phyloP scores from a whole-genome alignment of 2,888 invertebrate genomes.

The Norana najaformis region DNA sequence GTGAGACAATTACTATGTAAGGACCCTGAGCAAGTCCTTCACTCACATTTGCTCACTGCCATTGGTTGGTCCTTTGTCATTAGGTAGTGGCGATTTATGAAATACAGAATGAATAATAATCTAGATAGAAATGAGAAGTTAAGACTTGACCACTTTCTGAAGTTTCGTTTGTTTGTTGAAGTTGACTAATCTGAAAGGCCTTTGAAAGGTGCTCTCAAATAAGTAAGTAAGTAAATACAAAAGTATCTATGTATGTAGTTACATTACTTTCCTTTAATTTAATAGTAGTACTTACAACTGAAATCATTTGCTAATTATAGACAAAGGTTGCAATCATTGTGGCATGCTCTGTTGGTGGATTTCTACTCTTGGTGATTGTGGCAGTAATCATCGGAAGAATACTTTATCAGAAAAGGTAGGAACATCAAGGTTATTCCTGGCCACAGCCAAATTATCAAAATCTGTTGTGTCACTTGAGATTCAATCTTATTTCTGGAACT shows the following conservation, averaged over 20 bases:
- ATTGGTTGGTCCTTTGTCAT: too few species aligned
- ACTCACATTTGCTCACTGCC: too few species aligned
- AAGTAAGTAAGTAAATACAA: background rate
- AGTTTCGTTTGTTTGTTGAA: background rate
- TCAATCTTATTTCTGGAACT: background rate
- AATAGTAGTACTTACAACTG: background rate
- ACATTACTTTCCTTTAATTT: background rate
- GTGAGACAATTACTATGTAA: too few species aligned
- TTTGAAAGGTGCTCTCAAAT: background rate
- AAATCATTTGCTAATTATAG: constrained; percentile 1
- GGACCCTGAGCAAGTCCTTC: too few species aligned
- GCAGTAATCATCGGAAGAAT: background rate
- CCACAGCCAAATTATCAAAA: background rate
- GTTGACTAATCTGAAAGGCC: background rate
- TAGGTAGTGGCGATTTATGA: too few species aligned
- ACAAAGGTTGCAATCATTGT: constrained; percentile 17
- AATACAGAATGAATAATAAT: too few species aligned
- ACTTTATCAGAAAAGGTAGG: background rate
- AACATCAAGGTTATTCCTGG: background rate
- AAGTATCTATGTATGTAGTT: background rate
- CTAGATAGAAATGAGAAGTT: too few species aligned
- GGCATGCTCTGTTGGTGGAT: constrained; percentile 7
- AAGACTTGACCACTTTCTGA: background rate
- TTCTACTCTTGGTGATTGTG: background rate
- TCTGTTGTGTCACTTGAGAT: background rate